These are phyloP conservation scores for Cotesia glomerata DNA, from an alignment of 1,140 invertebrate genomes.

Conservation along the genomic window DNA sequence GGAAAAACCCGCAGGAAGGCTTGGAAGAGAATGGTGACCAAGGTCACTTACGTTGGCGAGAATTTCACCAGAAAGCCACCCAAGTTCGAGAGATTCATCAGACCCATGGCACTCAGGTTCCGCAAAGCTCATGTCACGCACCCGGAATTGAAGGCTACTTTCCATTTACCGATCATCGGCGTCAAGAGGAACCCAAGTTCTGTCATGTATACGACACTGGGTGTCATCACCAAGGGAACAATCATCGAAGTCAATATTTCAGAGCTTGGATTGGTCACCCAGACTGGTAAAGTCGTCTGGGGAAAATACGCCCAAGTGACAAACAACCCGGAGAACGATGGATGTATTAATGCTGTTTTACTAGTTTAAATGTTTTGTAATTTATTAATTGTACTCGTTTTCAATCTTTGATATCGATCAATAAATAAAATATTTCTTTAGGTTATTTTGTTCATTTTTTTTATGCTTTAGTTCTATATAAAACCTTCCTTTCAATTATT, in stretches of 20 bases:
- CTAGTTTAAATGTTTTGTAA: constrained; percentile 73
- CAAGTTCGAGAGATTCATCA: constrained; percentile 98
- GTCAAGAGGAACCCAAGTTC: constrained; percentile 99
- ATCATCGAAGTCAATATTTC: constrained; percentile 98
- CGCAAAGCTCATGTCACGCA: constrained; percentile 99
- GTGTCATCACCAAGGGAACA: constrained; percentile 98
- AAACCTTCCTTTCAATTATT: neutral
- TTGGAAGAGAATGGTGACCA: constrained; percentile 99
- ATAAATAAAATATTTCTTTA: neutral
- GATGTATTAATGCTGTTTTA: constrained; percentile 98
- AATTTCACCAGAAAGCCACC: constrained; percentile 98
- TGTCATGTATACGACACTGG: constrained; percentile 94
- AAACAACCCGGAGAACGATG: constrained; percentile 99
- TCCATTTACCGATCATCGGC: constrained; percentile 96
- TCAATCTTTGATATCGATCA: neutral
- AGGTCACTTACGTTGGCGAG: constrained; percentile 97
- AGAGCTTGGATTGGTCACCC: constrained; percentile 97
- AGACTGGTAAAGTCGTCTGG: constrained; percentile 99
- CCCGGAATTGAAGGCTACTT: constrained; percentile 99
- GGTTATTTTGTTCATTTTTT: neutral
- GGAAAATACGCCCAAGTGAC: constrained; percentile 99
- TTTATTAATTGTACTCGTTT: neutral
- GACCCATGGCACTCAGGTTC: constrained; percentile 96
- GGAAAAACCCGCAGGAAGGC: constrained; percentile 96
- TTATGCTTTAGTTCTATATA: neutral